A percentile compares a stretch with the other conserved stretches of the same genome.
Evolutionary conservation across 2,888 invertebrate genomes (phyloP).

Genomic region (Lasioglossum marginatum): DNA sequence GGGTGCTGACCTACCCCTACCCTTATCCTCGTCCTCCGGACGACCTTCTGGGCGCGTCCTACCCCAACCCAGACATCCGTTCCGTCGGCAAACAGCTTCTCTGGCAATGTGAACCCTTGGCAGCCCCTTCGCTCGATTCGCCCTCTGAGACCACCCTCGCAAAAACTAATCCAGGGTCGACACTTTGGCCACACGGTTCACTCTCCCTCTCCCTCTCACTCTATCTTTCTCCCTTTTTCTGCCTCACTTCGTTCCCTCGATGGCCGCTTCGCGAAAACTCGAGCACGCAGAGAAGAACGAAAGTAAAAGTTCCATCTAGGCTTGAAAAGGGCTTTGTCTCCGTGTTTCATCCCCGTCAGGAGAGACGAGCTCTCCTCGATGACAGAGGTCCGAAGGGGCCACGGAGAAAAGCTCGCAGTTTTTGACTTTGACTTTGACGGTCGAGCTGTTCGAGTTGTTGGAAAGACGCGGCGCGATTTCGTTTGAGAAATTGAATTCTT

Average conservation of each 20-base stretch:
- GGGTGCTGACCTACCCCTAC: conserved; percentile 83
- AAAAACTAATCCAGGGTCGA: conserved; percentile 66
- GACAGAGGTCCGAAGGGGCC: background rate
- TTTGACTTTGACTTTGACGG: conserved; percentile 1
- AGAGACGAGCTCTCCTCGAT: background rate
- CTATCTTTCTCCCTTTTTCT: background rate
- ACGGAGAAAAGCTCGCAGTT: background rate
- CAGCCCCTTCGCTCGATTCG: conserved; percentile 27
- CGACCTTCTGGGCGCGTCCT: conserved; percentile 81
- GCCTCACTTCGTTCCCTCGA: background rate
- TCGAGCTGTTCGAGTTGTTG: background rate
- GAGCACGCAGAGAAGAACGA: conserved; percentile 28
- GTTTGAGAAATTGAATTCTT: background rate
- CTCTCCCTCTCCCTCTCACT: background rate
- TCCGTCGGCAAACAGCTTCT: conserved; percentile 72
- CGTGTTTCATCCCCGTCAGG: background rate
- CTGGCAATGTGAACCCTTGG: conserved; percentile 48
- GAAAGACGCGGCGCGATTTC: background rate
- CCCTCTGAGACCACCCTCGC: conserved; percentile 62
- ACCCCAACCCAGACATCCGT: conserved; percentile 80
- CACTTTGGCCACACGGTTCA: conserved; percentile 15
- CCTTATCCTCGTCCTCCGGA: conserved; percentile 73
- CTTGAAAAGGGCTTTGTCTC: background rate
- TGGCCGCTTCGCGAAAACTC: conserved; percentile 24
- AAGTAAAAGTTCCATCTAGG: conserved; percentile 10